Evolutionary conservation across 2,797 vertebrate species (phyloP).

Genomic region (Silurus aristotelis): DNA sequence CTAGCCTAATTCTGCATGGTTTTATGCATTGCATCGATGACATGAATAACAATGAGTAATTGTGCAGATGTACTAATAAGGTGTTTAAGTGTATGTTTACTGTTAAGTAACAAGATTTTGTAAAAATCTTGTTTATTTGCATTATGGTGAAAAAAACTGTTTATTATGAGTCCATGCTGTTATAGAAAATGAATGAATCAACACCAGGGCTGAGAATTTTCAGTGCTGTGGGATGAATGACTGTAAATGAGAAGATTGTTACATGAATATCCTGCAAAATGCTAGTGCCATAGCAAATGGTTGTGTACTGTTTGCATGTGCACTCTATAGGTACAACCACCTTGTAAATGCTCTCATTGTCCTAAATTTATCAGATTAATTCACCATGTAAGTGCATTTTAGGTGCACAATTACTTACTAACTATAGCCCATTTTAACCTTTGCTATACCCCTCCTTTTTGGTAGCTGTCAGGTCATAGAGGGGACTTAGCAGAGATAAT

Average conservation of each 20-base stretch:
- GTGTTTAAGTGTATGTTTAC: not conserved
- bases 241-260: not conserved
- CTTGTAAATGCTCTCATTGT: not conserved
- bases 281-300: not conserved
- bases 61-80: not conserved
- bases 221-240: not conserved
- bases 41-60: not conserved
- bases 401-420: not conserved
- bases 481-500: too few species aligned
- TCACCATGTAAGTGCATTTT: not conserved
- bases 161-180: not conserved
- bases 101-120: not conserved
- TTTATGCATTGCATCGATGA: not conserved
- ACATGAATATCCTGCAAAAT: constrained; percentile 20
- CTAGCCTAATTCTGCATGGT: not conserved
- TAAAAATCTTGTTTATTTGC: not conserved
- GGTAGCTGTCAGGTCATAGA: not conserved
- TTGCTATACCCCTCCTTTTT: not conserved
- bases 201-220: not conserved
- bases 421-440: not conserved
- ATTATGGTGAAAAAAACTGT: not conserved
- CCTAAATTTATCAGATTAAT: not conserved
- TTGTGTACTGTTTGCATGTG: constrained; percentile 21
- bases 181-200: not conserved
- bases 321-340: not conserved